Percentiles rank a stretch among this genome's conserved stretches.
These are phyloP conservation scores for Belonocnema kinseyi DNA, from an alignment of 1,140 invertebrate species.

Conservation along the genomic window DNA sequence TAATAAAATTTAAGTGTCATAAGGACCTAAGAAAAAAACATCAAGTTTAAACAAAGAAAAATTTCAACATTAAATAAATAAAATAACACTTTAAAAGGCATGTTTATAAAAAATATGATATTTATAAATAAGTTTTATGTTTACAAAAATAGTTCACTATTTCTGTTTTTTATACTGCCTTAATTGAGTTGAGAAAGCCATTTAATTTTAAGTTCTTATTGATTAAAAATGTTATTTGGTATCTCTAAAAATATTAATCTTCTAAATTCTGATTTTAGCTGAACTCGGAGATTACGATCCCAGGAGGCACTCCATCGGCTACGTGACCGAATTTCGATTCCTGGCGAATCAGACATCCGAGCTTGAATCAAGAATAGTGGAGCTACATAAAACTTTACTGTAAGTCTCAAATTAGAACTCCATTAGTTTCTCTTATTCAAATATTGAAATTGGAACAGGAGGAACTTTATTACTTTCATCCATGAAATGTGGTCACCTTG, in stretches of 20 bases:
- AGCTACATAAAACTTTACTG: constrained; percentile 91
- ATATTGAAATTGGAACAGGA: background rate
- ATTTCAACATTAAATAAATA: too few relatives aligned
- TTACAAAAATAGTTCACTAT: constrained; percentile 40
- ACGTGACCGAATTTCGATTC: constrained; percentile 98
- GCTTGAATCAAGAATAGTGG: constrained; percentile 90
- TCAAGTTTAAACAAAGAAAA: too few relatives aligned
- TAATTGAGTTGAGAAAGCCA: constrained; percentile 36
- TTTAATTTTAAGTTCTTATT: too few relatives aligned
- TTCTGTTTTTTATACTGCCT: background rate
- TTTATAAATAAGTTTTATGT: constrained; percentile 44
- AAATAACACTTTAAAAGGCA: too few relatives aligned
- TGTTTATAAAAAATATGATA: too few relatives aligned
- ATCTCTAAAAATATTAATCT: background rate
- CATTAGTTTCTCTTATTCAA: constrained; percentile 28
- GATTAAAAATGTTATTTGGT: too few relatives aligned
- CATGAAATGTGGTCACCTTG: background rate
- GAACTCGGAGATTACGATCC: constrained; percentile 98
- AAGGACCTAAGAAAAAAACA: too few relatives aligned
- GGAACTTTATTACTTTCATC: background rate
- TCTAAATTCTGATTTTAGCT: constrained; percentile 79
- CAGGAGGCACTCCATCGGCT: constrained; percentile 90
- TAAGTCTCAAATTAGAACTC: constrained; percentile 74
- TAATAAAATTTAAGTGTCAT: too few relatives aligned
- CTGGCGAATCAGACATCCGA: constrained; percentile 94